Evolutionary conservation across 2,113 vertebrate genomes (phyloP), one percentile per base, ranked within the genome.

Genomic region (Trematomus loennbergii): DNA sequence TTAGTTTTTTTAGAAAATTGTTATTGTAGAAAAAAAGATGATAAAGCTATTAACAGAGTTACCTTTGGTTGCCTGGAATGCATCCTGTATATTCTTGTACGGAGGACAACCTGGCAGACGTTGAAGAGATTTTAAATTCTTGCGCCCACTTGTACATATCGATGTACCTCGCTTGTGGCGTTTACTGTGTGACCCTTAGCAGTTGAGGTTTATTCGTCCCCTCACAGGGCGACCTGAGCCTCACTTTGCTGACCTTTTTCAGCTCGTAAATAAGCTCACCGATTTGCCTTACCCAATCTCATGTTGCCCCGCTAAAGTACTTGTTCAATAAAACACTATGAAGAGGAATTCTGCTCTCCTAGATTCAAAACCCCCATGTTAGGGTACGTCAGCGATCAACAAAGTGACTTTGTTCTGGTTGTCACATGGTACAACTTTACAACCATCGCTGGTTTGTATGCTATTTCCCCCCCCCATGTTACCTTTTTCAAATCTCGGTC

Each of bases 271-370:
- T 93, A 94, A 93, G 91, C 91, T 94, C 92, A 95, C 94, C 94
- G 86, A 94, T 95, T 95, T 91, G 94, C 92, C 93, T 95, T 95
- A 94, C 94, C 92, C 91, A 72, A 88, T 88, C 79, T 92, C 84
- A 93, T 81, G 90, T 91, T 90, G 75, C 83, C 60, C 82, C 75
- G 45, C 63, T 83, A 85, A 89, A 90, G 69, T 88, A 86, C 82
- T 84, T 75, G 84, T 83, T 87, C 60, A 83, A 74, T 53, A 64
- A 74, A 93, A 90, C 83, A 81, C 89, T 86, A 88, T 54, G 64
- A 90, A 70, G 77, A 87, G 79, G 83, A 75, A 80, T 79, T 79
- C 71, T 65, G 83, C 73, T 16, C 84, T 68, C 79, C 40, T 17
- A 81, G 82, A 87, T 72, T 61, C n/a, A 85, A 78, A 85, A 43